Evolutionary conservation across 2,888 invertebrate genomes (phyloP), one percentile per base, ranked within the genome.

Genomic region (Serrognathus titanus): DNA sequence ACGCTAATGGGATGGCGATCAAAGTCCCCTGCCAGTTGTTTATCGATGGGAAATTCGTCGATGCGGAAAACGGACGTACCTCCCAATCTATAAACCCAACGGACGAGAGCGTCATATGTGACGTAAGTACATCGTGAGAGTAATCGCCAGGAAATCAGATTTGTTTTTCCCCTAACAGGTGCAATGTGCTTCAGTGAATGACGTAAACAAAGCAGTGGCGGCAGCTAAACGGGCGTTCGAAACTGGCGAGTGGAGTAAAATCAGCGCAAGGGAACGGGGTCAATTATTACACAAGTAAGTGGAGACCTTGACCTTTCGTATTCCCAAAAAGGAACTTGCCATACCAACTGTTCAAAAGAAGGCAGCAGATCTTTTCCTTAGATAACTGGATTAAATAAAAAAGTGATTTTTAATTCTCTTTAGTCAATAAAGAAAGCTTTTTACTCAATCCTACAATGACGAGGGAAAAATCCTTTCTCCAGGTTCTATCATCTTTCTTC

Each of bases 231-330:
- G 82, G 57, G 95, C 96, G 0, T 96, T 95, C 73, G 86, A 91
- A 55, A 82, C 85, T 36, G 95, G 97, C 1, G 88, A 94, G 69
- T 98, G 97, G 97, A 86, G 90, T n/a, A 91, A 90, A 75, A 92
- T 97, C 73, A 94, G 94, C 70, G 90, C 96, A 0, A 82, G 97
- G 64, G 96, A 97, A 68, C 82, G 97, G 20, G 97, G 95, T 2
- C 82, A 85, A 57, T 72, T 97, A 1, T 80, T 97, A 74, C 89
- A 86, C 78, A 90, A 82, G 89, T 90, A 76, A 31, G 16, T 16
- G 16, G 16, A 16, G n/a, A n/a, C n/a, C n/a, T 2, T 3, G 3
- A 16, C 16, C 2, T 16, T 16, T 16, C 2, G 16, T 16, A 16
- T 16, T 16, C 16, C 16, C 16, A 16, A 16, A 16, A 3, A 16